A percentile compares a stretch with the other conserved stretches of the same genome.
These are phyloP conservation scores for Aplysina aerophoba DNA, from an alignment of 37 sponge, comb jelly and placozoan species.

Conservation along the genomic window DNA sequence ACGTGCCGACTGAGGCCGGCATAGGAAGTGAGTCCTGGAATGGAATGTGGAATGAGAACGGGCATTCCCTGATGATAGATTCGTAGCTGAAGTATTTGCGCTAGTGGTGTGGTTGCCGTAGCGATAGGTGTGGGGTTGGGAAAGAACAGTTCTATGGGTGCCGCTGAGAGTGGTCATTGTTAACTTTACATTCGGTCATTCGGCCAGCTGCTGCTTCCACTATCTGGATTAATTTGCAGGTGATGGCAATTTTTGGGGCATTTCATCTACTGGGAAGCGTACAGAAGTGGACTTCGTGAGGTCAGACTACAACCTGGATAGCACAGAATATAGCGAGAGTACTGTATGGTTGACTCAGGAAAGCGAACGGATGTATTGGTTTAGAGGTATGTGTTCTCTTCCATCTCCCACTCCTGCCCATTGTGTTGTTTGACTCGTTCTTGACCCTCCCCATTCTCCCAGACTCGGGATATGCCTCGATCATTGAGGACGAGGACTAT, in stretches of 20 bases:
- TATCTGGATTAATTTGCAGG: neutral
- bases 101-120: too few species aligned
- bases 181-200: neutral
- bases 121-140: too few species aligned
- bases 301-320: neutral
- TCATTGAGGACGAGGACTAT: slow-evolving; percentile 75
- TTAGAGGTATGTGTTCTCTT: neutral
- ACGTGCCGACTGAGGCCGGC: neutral
- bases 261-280: neutral
- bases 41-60: neutral
- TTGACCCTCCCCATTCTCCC: slow-evolving; percentile 1
- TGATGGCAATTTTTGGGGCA: slow-evolving; percentile 20
- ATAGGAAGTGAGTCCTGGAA: neutral
- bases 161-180: too few species aligned
- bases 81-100: too few species aligned
- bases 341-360: neutral
- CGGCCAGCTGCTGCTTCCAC: neutral
- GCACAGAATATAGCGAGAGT: too few species aligned
- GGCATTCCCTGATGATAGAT: too few species aligned
- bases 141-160: too few species aligned
- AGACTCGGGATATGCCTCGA: slow-evolving; percentile 69
- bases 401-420: neutral
- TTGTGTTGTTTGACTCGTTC: neutral
- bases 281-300: neutral
- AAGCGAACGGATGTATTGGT: slow-evolving; percentile 2